These are phyloP conservation scores for Papilio protenor DNA, from an alignment of 2,888 invertebrate genomes.

Conservation along the genomic window DNA sequence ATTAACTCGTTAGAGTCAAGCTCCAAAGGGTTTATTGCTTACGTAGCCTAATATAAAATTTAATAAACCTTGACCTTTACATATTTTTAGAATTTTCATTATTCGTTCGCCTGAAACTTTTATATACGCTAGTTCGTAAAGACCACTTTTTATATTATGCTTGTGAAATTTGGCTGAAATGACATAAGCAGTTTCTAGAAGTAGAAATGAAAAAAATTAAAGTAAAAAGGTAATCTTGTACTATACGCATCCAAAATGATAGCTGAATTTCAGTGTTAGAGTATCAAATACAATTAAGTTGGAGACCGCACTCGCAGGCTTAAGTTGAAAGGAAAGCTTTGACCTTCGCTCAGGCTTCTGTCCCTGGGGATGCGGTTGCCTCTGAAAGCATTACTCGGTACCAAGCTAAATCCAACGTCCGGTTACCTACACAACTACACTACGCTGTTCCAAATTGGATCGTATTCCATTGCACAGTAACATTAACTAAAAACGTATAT, in stretches of 20 bases:
- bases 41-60: slow-evolving; percentile 10
- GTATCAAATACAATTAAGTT: slow-evolving; percentile 29
- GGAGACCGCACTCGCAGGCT: slow-evolving; percentile 20
- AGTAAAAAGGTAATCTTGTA: slow-evolving; percentile 3
- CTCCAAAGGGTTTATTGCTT: slow-evolving; percentile 17
- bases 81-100: slow-evolving; percentile 17
- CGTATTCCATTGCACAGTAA: slow-evolving; percentile 9
- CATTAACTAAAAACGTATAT: neutral
- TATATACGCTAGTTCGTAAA: neutral
- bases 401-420: slow-evolving; percentile 27
- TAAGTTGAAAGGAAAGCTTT: slow-evolving; percentile 30
- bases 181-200: neutral
- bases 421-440: slow-evolving; percentile 20
- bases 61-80: slow-evolving; percentile 16
- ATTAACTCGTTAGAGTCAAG: slow-evolving; percentile 3
- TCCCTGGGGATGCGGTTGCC: slow-evolving; percentile 32
- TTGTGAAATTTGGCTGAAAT: neutral
- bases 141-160: neutral
- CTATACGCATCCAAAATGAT: neutral
- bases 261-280: slow-evolving; percentile 11
- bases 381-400: slow-evolving; percentile 36
- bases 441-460: slow-evolving; percentile 27
- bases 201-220: too few species aligned
- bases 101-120: neutral
- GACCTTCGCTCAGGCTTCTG: slow-evolving; percentile 14